A percentile compares a stretch with the other conserved stretches of the same genome.
These are phyloP conservation scores for Tachyglossus aculeatus DNA, from an alignment of 2,797 vertebrate genomes.

Conservation along the genomic window DNA sequence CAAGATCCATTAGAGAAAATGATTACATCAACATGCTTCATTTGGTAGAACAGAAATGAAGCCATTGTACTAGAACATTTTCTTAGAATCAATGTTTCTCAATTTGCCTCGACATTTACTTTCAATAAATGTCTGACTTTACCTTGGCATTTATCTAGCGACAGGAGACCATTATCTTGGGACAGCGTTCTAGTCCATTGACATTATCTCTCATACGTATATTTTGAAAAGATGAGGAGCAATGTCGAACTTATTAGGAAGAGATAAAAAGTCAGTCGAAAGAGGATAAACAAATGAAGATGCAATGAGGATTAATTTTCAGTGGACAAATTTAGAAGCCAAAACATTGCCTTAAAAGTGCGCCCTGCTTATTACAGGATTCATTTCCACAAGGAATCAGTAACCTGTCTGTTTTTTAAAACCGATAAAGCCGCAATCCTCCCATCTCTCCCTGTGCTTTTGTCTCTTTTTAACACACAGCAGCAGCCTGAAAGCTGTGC, in stretches of 20 bases:
- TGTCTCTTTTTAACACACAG: neutral
- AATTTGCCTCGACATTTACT: slow-evolving; percentile 31
- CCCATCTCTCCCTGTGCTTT: neutral
- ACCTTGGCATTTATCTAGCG: slow-evolving; percentile 35
- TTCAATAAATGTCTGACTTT: slow-evolving; percentile 41
- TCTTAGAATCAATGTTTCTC: slow-evolving; percentile 34
- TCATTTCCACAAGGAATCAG: neutral
- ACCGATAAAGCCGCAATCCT: neutral
- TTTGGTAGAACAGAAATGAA: slow-evolving; percentile 51
- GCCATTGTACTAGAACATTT: slow-evolving; percentile 33
- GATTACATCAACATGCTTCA: slow-evolving; percentile 44
- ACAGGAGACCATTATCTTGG: neutral
- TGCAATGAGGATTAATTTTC: slow-evolving; percentile 22
- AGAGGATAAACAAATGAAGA: neutral
- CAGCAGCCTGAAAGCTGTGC: neutral
- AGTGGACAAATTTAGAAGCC: neutral
- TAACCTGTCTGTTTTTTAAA: neutral
- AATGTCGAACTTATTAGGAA: slow-evolving; percentile 23
- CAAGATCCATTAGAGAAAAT: slow-evolving; percentile 44
- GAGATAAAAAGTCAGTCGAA: slow-evolving; percentile 7
- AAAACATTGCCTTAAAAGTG: slow-evolving; percentile 8
- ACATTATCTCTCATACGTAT: slow-evolving; percentile 13
- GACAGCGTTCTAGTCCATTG: slow-evolving; percentile 15
- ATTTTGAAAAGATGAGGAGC: slow-evolving; percentile 24
- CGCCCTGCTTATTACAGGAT: neutral